Evolutionary conservation across 1,140 invertebrate genomes (phyloP).

Genomic region (Zaprionus capensis): DNA sequence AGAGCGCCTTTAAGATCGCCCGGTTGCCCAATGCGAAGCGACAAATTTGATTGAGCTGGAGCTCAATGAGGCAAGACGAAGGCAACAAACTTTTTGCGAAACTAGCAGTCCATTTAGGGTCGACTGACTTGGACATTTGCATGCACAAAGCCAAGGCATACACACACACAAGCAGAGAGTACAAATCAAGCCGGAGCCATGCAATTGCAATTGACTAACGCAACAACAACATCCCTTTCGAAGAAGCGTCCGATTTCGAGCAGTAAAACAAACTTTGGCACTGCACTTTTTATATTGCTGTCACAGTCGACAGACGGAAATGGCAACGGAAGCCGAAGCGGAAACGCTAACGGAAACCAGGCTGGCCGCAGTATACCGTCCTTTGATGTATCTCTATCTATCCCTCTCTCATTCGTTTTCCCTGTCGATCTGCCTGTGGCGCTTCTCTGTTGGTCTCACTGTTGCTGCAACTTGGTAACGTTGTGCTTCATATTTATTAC

Average conservation of each 20-base stretch:
- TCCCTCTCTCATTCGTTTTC: not conserved
- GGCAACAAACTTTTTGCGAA: conserved; percentile 6
- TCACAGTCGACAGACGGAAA: conserved; percentile 38
- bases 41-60: conserved; percentile 47
- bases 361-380: conserved; percentile 37
- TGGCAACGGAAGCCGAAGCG: conserved; percentile 30
- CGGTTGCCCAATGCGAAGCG: not conserved
- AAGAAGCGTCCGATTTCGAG: conserved; percentile 37
- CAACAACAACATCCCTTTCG: conserved; percentile 1
- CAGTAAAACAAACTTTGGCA: conserved; percentile 52
- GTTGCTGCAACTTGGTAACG: conserved; percentile 46
- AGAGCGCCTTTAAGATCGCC: conserved; percentile 35
- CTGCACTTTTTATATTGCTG: conserved; percentile 46
- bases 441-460: not conserved
- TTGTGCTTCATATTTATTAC: conserved; percentile 61
- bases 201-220: conserved; percentile 44
- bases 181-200: conserved; percentile 41
- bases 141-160: conserved; percentile 31
- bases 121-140: conserved; percentile 45
- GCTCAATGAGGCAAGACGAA: conserved; percentile 15
- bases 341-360: conserved; percentile 47
- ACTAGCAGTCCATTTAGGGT: conserved; percentile 19
- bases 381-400: not conserved
- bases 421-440: conserved; percentile 1
- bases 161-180: conserved; percentile 4